A percentile compares a stretch with the other conserved stretches of the same genome.
These are phyloP conservation scores for Neostethus bicornis DNA, from an alignment of 2,797 vertebrate genomes.

Conservation along the genomic window DNA sequence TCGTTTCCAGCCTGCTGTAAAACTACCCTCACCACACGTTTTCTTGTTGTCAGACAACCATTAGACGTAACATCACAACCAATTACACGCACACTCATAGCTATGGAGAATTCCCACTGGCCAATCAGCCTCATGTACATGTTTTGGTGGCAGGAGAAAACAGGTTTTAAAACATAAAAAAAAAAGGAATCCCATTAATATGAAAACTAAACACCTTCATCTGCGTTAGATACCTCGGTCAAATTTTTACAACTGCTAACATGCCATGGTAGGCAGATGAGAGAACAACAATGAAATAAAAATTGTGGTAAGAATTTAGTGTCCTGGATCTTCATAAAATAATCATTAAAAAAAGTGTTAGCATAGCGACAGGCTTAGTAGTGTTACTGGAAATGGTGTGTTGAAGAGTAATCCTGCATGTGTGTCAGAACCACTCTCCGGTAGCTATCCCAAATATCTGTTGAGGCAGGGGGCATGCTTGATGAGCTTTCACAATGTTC, in stretches of 20 bases:
- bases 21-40: no score
- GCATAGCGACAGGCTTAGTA: background rate
- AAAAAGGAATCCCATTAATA: slow-evolving; percentile 21
- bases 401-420: background rate
- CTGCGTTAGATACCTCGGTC: background rate
- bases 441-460: slow-evolving; percentile 19
- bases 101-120: no score
- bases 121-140: no score
- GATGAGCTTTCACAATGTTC: slow-evolving; percentile 48
- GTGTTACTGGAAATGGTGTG: background rate
- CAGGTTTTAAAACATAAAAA: no score
- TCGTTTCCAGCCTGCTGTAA: no score
- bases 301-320: slow-evolving; percentile 1
- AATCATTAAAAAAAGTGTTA: slow-evolving; percentile 1
- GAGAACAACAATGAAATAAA: background rate
- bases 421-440: slow-evolving; percentile 20
- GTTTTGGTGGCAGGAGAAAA: no score
- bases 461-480: slow-evolving; percentile 21
- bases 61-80: no score
- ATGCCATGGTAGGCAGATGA: background rate
- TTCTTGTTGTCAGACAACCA: no score
- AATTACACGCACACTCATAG: no score
- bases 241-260: background rate
- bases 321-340: background rate
- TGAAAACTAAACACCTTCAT: background rate